Base-by-base conservation (phyloP, 2,797 vertebrate species). In the Sebastes variabilis region DNA sequence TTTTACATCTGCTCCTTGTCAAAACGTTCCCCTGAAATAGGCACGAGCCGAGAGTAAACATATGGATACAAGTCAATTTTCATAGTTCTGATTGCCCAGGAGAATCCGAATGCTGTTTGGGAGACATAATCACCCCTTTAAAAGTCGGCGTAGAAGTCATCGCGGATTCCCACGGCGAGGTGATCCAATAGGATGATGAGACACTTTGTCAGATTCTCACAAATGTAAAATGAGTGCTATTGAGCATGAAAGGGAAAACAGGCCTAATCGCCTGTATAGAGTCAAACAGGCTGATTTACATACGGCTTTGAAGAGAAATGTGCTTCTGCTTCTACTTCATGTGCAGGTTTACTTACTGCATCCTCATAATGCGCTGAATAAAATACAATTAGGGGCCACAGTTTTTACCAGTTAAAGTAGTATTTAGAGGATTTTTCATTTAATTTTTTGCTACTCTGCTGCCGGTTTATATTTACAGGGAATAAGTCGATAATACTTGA, bases 1-100 rank as follows among this genome's bases (percentile, higher is more conserved):
- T 88, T 87, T 87, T 90, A 83, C 91, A 89, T 90, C 80, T 90
- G 87, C 77, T 92, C 66, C 79, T 56, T 88, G 87, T 90, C 85
- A 81, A 86, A 52, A 84, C 30, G 72, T 76, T 66, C 27, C 66
- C 49, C 60, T 61, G 60, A 79, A 88, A 89, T 73, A 22, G 64
- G 30, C 64, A 8, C 52, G 4, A 77, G 76, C 58, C 6, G 12
- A 30, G 64, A 72, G 61, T 46, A 82, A 87, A 82, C 81, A 83
- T 78, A 82, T 78, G 83, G 82, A 84, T 71, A 66, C 61, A 22
- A 72, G 66, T 84, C 34, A 8, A n/a, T 83, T 80, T 72, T 66
- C 38, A 22, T 36, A 34, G 75, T 74, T 80, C 6, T 72, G 55
- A 88, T 79, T 29, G 46, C 68, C 56, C 67, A 20, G 49, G 83